A percentile compares a stretch with the other conserved stretches of the same genome.
phyloP scores from a whole-genome alignment of 2,797 vertebrate species.

The Chloroceryle amazona region DNA sequence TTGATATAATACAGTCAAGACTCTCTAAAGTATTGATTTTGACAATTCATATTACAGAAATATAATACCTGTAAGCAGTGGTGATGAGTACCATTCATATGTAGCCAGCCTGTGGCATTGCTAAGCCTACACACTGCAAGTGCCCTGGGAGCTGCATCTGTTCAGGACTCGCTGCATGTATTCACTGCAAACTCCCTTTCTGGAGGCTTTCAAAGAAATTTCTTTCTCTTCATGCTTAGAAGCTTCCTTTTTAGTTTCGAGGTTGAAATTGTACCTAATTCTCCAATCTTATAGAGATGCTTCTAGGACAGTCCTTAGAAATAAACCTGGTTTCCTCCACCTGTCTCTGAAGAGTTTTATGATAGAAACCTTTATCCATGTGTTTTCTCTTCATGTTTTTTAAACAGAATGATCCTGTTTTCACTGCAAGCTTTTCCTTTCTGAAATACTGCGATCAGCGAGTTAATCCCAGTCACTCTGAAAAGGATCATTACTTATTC shows the following conservation, averaged over 20 bases:
- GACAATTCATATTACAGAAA: background rate
- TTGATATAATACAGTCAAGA: background rate
- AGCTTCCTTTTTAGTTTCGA: background rate
- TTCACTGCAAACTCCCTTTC: background rate
- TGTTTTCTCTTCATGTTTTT: background rate
- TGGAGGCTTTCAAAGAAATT: background rate
- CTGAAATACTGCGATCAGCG: background rate
- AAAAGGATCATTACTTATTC: conserved; percentile 52
- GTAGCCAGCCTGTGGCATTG: background rate
- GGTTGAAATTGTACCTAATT: background rate
- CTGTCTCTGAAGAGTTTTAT: background rate
- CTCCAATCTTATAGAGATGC: background rate
- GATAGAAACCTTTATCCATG: background rate
- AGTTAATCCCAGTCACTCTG: background rate
- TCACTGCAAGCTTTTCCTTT: background rate
- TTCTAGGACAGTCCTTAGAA: background rate
- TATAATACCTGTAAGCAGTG: background rate
- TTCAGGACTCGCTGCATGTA: background rate
- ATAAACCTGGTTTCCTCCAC: background rate
- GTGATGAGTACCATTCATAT: background rate
- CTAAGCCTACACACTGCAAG: background rate
- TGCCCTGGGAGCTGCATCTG: background rate
- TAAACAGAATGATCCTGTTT: background rate
- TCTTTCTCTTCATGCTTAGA: background rate
- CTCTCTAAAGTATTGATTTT: background rate